Percentiles rank a stretch among this genome's conserved stretches.
Evolutionary conservation across 2,113 vertebrate genomes (phyloP).

Genomic region (Oryzias melastigma): DNA sequence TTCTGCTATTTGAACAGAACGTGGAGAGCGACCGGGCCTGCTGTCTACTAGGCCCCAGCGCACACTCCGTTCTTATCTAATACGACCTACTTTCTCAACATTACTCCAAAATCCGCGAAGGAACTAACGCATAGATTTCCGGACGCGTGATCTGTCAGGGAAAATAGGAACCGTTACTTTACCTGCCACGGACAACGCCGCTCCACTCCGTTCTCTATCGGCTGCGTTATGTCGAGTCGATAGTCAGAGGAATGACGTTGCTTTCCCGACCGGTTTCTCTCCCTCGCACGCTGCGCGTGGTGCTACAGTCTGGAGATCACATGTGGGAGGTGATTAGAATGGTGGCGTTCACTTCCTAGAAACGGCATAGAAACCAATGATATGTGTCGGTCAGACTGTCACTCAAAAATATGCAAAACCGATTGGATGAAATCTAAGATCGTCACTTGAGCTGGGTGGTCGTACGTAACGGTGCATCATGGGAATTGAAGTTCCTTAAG

Average conservation of each 20-base stretch:
- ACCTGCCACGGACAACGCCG: conserved; percentile 79
- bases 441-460: background rate
- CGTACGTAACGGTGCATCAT: background rate
- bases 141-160: background rate
- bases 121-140: conserved; percentile 8
- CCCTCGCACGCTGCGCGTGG: conserved; percentile 73
- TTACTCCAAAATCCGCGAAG: conserved; percentile 8
- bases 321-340: conserved; percentile 72
- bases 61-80: conserved; percentile 70
- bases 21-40: conserved; percentile 67
- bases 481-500: conserved; percentile 45
- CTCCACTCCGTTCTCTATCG: conserved; percentile 68
- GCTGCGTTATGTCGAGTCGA: conserved; percentile 61
- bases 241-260: conserved; percentile 74
- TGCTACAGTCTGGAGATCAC: conserved; percentile 66
- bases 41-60: conserved; percentile 71
- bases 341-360: conserved; percentile 75
- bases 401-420: conserved; percentile 23
- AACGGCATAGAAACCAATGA: conserved; percentile 69
- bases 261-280: conserved; percentile 67
- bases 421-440: conserved; percentile 38
- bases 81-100: conserved; percentile 58
- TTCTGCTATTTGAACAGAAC: conserved; percentile 56
- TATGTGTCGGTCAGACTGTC: conserved; percentile 1
- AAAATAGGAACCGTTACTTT: conserved; percentile 16